Conservation (phyloP, 2,888 invertebrate genomes). For the Orthosia gothica region DNA sequence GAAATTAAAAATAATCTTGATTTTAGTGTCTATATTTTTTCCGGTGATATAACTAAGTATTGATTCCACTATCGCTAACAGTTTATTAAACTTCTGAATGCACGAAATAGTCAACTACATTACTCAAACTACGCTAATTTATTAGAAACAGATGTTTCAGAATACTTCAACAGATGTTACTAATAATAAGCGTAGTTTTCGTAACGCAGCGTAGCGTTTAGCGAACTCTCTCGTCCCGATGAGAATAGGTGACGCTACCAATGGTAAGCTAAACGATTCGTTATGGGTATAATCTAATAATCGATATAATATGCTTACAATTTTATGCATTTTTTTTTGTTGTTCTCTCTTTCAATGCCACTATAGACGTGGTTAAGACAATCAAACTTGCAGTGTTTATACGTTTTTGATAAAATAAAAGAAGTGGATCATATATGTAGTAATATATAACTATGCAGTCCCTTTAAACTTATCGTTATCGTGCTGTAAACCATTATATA, state of each 20-base stretch:
- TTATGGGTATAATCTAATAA: not conserved
- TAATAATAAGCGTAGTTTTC: slow-evolving; percentile 23
- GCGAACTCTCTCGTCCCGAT: not conserved
- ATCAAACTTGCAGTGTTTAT: too few relatives aligned
- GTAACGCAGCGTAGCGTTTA: not conserved
- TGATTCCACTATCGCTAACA: not conserved
- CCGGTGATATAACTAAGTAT: too few relatives aligned
- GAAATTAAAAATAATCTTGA: too few relatives aligned
- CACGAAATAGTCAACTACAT: not conserved
- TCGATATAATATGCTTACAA: too few relatives aligned
- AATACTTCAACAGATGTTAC: slow-evolving; percentile 10
- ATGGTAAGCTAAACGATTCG: not conserved
- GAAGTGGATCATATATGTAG: too few relatives aligned
- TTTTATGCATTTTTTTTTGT: too few relatives aligned
- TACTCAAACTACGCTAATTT: slow-evolving; percentile 13
- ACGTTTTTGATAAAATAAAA: too few relatives aligned
- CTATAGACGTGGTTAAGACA: not conserved
- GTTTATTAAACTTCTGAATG: not conserved
- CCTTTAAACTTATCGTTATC: not conserved
- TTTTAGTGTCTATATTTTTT: too few relatives aligned
- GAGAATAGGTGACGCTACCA: not conserved
- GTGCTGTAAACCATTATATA: not conserved
- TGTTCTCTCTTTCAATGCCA: too few relatives aligned
- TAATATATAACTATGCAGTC: not conserved
- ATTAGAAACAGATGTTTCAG: slow-evolving; percentile 12